Conservation (phyloP, 2,888 invertebrate genomes). For the Pandemis heparana region DNA sequence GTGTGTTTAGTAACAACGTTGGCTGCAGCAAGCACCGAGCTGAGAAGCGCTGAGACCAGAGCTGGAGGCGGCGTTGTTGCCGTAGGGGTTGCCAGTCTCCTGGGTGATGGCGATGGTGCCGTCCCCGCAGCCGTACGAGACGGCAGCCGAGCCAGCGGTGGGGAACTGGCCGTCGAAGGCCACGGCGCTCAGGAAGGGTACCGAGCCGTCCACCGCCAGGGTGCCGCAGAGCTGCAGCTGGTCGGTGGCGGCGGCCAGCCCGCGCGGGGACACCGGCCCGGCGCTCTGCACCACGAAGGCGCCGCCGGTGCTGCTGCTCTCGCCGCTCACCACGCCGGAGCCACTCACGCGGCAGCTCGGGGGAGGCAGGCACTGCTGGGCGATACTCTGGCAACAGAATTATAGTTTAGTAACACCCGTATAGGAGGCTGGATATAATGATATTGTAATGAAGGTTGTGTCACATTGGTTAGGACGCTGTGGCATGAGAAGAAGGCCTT, state of each 20-base stretch:
- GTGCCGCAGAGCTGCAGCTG: slow-evolving; percentile 8
- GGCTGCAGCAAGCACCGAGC: too few species aligned
- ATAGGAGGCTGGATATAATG: too few species aligned
- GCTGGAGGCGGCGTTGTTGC: slow-evolving; percentile 47
- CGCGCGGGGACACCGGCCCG: slow-evolving; percentile 29
- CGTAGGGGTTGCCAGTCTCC: slow-evolving; percentile 48
- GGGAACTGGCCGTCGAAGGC: slow-evolving; percentile 41
- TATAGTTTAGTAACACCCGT: too few species aligned
- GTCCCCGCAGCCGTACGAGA: slow-evolving; percentile 34
- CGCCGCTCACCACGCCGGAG: slow-evolving; percentile 4
- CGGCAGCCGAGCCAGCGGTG: slow-evolving; percentile 40
- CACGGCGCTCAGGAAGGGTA: slow-evolving; percentile 33
- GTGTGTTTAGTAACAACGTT: too few species aligned
- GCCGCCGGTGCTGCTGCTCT: slow-evolving; percentile 33
- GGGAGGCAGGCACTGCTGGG: neutral
- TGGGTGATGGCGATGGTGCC: slow-evolving; percentile 48
- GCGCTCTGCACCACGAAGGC: slow-evolving; percentile 16
- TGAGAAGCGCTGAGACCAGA: neutral
- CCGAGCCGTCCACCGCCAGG: slow-evolving; percentile 11
- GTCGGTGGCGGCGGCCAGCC: slow-evolving; percentile 29
- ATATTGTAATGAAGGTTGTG: too few species aligned
- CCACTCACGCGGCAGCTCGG: slow-evolving; percentile 8
- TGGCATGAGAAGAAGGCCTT: too few species aligned
- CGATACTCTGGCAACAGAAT: neutral
- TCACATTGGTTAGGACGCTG: too few species aligned